phyloP scores from a whole-genome alignment of 2,113 vertebrate species.

The Scatophagus argus region DNA sequence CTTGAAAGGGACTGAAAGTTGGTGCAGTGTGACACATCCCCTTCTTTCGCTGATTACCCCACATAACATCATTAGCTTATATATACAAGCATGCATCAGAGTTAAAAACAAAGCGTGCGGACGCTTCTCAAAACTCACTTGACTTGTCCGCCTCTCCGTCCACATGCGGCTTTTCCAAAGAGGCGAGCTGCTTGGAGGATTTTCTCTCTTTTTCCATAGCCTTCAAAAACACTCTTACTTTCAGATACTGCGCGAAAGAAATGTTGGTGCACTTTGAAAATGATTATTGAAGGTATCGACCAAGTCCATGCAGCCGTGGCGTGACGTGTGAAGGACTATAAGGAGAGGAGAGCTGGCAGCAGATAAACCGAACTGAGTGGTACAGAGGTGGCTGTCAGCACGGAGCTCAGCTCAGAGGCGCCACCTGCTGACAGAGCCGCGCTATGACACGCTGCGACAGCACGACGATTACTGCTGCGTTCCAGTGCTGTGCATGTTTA shows the following conservation, averaged over 20 bases:
- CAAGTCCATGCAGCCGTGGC: conserved; percentile 1
- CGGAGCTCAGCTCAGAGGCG: conserved; percentile 35
- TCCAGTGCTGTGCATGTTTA: background rate
- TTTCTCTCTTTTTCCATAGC: conserved; percentile 82
- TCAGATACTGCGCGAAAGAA: background rate
- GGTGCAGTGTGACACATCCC: background rate
- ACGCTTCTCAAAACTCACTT: conserved; percentile 70
- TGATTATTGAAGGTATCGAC: no score
- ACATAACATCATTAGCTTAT: no score
- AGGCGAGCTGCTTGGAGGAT: conserved; percentile 76
- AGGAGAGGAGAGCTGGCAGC: background rate
- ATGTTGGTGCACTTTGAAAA: background rate
- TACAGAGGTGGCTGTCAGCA: background rate
- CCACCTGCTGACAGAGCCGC: conserved; percentile 53
- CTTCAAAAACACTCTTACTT: background rate
- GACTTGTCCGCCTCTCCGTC: conserved; percentile 59
- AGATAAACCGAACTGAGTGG: conserved; percentile 23
- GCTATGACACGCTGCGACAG: background rate
- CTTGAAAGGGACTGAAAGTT: background rate
- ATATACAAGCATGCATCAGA: background rate
- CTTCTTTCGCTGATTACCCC: background rate
- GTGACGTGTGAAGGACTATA: background rate
- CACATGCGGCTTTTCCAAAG: conserved; percentile 81
- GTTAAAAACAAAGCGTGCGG: background rate
- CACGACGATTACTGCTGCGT: background rate